Evolutionary conservation across 2,113 vertebrate genomes (phyloP).

Genomic region (Trogon melanurus): DNA sequence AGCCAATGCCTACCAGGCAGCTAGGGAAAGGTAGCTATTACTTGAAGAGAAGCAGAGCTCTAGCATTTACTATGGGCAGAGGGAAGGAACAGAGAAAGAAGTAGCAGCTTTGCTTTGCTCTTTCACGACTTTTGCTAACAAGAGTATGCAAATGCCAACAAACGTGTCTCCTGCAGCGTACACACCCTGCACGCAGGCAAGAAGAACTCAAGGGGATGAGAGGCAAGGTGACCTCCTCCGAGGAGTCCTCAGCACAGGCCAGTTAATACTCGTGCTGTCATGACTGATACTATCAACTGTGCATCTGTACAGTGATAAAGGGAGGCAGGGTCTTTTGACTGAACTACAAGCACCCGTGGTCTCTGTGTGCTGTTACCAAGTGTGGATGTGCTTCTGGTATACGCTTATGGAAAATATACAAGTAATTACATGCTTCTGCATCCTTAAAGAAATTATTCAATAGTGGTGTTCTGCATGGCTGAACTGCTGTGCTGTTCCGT

Average conservation of each 20-base stretch:
- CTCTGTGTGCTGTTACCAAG: not conserved
- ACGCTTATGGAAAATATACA: not conserved
- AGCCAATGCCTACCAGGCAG: not conserved
- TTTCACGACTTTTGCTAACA: not conserved
- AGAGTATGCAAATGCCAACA: not conserved
- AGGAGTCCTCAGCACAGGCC: not conserved
- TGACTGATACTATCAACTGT: not conserved
- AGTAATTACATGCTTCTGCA: not conserved
- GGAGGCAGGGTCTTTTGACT: not conserved
- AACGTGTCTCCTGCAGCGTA: not conserved
- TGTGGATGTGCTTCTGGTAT: not conserved
- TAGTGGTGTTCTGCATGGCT: not conserved
- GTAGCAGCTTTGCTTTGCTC: not conserved
- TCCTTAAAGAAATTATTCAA: not conserved
- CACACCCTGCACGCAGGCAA: not conserved
- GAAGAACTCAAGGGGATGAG: not conserved
- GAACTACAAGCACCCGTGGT: not conserved
- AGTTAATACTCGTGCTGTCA: not conserved
- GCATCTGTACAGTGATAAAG: not conserved
- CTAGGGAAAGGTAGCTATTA: not conserved
- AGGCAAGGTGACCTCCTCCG: not conserved
- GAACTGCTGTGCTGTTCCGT: not conserved
- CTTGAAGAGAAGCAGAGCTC: not conserved
- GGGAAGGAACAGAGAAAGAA: not conserved
- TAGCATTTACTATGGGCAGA: not conserved